These are phyloP conservation scores for Tetramorium alpestre DNA, from an alignment of 1,140 invertebrate genomes.

Conservation along the genomic window DNA sequence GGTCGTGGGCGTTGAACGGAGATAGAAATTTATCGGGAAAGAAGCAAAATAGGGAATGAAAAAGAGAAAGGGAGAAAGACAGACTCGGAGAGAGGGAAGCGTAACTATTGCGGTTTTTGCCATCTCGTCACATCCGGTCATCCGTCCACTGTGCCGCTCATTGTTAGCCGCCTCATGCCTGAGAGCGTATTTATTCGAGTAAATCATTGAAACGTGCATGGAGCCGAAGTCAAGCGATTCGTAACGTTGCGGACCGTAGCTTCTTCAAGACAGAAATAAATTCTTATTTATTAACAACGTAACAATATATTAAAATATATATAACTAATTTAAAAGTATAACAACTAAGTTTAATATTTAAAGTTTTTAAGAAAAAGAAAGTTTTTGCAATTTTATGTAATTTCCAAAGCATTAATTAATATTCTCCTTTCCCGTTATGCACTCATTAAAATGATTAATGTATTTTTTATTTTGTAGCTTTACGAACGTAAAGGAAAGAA, in stretches of 20 bases:
- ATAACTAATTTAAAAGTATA: background rate
- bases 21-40: conserved; percentile 59
- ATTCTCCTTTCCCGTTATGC: background rate
- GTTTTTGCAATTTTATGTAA: background rate
- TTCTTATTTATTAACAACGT: background rate
- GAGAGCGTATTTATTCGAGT: conserved; percentile 82
- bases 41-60: conserved; percentile 58
- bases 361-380: background rate
- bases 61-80: conserved; percentile 59
- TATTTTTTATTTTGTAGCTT: background rate
- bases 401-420: background rate
- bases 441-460: background rate
- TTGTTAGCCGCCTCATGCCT: conserved; percentile 67
- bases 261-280: background rate
- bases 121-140: conserved; percentile 82
- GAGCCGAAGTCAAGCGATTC: conserved; percentile 56
- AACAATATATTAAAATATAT: background rate
- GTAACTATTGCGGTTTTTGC: conserved; percentile 81
- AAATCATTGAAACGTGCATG: conserved; percentile 79
- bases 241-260: conserved; percentile 24
- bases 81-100: conserved; percentile 70
- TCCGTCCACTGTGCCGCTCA: conserved; percentile 75
- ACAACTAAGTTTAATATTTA: background rate
- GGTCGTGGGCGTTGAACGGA: conserved; percentile 44
- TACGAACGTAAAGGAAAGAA: background rate